phyloP scores from a whole-genome alignment of 2,888 invertebrate genomes.

The Hedya salicella region DNA sequence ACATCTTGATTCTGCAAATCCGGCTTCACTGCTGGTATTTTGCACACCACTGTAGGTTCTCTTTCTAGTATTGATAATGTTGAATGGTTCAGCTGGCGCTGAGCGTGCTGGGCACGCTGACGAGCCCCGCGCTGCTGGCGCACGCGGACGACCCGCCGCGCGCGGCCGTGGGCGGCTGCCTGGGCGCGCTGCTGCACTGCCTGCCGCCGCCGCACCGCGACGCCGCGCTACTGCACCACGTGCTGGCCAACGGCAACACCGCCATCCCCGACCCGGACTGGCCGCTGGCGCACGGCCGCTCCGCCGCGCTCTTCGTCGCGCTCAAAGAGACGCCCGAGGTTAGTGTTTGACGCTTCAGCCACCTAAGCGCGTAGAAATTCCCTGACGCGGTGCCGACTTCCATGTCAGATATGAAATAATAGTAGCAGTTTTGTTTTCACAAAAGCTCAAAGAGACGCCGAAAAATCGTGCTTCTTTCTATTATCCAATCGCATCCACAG shows the following conservation, averaged over 20 bases:
- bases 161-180: conserved; percentile 93
- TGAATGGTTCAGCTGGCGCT: conserved; percentile 82
- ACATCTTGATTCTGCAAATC: too few species aligned
- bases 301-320: conserved; percentile 93
- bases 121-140: conserved; percentile 86
- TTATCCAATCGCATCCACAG: too few species aligned
- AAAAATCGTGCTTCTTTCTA: too few species aligned
- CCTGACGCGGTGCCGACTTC: too few species aligned
- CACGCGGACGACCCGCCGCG: conserved; percentile 93
- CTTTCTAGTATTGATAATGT: too few species aligned
- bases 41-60: too few species aligned
- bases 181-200: conserved; percentile 93
- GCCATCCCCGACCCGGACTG: conserved; percentile 82
- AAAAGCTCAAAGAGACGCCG: too few species aligned
- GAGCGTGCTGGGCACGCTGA: conserved; percentile 88
- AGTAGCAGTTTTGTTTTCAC: too few species aligned
- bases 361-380: too few species aligned
- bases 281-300: conserved; percentile 92
- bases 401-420: too few species aligned
- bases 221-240: conserved; percentile 89
- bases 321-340: conserved; percentile 91
- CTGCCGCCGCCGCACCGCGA: conserved; percentile 90
- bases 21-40: too few species aligned
- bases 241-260: conserved; percentile 88
- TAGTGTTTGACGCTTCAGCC: neutral